Percentiles rank a stretch among this genome's conserved stretches.
phyloP scores from a whole-genome alignment of 2,113 vertebrate genomes.

The Erpornis zantholeuca region DNA sequence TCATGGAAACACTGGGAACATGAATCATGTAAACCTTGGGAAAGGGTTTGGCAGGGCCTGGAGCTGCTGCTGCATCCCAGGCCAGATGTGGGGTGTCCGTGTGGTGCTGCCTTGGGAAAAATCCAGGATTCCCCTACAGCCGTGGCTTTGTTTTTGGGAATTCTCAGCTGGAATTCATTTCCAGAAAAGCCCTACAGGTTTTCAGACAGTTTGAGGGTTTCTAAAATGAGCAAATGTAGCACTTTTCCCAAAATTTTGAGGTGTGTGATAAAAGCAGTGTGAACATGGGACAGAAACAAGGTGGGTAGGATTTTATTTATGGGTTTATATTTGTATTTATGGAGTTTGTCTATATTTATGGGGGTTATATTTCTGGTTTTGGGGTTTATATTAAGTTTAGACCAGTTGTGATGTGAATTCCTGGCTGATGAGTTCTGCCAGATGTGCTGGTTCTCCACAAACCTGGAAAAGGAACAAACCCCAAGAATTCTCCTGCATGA shows the following conservation, averaged over 20 bases:
- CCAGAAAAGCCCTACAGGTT: neutral
- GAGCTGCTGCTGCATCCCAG: neutral
- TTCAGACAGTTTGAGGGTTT: neutral
- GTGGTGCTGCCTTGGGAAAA: neutral
- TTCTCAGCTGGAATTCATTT: neutral
- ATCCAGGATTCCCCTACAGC: neutral
- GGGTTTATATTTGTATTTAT: neutral
- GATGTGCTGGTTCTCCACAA: neutral
- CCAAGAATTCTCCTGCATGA: neutral
- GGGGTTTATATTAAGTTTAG: neutral
- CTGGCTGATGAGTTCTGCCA: neutral
- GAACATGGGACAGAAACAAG: neutral
- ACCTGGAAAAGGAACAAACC: neutral
- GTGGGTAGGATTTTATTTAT: neutral
- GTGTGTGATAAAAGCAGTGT: neutral
- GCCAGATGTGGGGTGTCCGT: accelerated
- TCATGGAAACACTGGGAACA: neutral
- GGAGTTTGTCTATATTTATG: neutral
- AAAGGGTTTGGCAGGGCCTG: neutral
- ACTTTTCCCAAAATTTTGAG: neutral
- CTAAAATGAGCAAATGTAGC: neutral
- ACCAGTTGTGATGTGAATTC: neutral
- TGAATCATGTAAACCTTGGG: neutral
- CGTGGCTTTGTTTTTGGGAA: neutral
- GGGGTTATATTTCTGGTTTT: neutral